Evolutionary conservation across 1,140 invertebrate genomes (phyloP), one percentile per base, ranked within the genome.

Genomic region (Drosophila carrolli): DNA sequence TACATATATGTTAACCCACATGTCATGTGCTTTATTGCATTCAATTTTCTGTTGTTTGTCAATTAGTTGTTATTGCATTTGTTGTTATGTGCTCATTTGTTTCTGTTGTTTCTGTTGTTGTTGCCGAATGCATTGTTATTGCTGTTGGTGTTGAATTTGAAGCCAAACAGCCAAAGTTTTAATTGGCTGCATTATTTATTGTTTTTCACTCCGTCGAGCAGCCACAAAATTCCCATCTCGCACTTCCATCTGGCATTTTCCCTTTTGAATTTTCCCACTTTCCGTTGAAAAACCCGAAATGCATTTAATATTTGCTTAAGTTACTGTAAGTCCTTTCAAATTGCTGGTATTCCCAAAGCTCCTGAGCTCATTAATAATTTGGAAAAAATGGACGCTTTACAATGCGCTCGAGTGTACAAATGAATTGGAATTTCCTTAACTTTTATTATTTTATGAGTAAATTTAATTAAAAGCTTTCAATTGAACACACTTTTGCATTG

Each of bases 151-250:
- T 71, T 71, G 68, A 57, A 58, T 71, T 72, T 72, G 66, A 72
- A 72, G 68, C 67, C 78, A 88, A 86, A 86, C 83, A 82, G 75
- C 75, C 83, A 86, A 86, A 86, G 62, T 86, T 88, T 86, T 86
- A 86, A 86, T 86, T 88, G 83, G 83, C 83, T 86, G 83, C 83
- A 86, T 86, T 86, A 86, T 86, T 88, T 88, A 86, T 86, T 86
- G 83, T 86, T 88, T 86, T 86, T 83, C 83, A 86, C 82, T 86
- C 78, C 61, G 72, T 57, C 66, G 82, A 82, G 73, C 78, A 78
- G 65, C 82, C 78, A 85, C 61, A 54, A 66, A 60, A 50, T 51
- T 54, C 7, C 23, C 57, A 11, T 53, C 19, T 43, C 60, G 7
- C 23, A 16, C 14, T 11, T 29, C 46, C 50, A 27, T 27, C 51